phyloP scores from a whole-genome alignment of 2,888 invertebrate species.

The Protodeltote pygarga region DNA sequence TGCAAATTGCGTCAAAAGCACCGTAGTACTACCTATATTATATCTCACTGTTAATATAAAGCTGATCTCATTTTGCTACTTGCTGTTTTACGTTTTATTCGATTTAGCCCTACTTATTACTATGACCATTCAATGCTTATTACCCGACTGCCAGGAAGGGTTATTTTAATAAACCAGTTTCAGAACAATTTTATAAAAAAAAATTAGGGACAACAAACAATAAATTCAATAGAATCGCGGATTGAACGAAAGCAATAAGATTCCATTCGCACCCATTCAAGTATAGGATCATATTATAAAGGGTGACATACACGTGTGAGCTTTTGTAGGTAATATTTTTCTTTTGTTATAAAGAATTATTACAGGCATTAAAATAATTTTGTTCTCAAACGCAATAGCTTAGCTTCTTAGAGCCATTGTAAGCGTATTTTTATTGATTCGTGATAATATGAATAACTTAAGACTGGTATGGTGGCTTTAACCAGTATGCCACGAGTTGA shows the following conservation, averaged over 20 bases:
- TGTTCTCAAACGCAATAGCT: conserved; percentile 19
- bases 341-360: conserved; percentile 47
- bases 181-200: conserved; percentile 42
- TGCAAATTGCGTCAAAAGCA: conserved; percentile 33
- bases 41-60: conserved; percentile 17
- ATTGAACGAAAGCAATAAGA: conserved; percentile 42
- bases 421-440: conserved; percentile 16
- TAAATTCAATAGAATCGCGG: conserved; percentile 42
- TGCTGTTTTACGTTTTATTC: conserved; percentile 7
- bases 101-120: too few species aligned
- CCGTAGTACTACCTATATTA: conserved; percentile 21
- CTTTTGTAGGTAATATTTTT: conserved; percentile 44
- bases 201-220: conserved; percentile 47
- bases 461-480: too few species aligned
- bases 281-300: conserved; percentile 45
- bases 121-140: conserved; percentile 1
- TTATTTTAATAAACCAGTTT: conserved; percentile 30
- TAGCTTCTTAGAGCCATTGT: conserved; percentile 22
- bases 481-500: too few species aligned
- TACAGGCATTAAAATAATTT: conserved; percentile 38
- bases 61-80: conserved; percentile 2
- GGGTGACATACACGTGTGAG: conserved; percentile 46
- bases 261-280: conserved; percentile 45
- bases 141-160: conserved; percentile 1
- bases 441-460: neutral